Evolutionary conservation across 2,797 vertebrate species (phyloP).

Genomic region (Orestias chungarensis): DNA sequence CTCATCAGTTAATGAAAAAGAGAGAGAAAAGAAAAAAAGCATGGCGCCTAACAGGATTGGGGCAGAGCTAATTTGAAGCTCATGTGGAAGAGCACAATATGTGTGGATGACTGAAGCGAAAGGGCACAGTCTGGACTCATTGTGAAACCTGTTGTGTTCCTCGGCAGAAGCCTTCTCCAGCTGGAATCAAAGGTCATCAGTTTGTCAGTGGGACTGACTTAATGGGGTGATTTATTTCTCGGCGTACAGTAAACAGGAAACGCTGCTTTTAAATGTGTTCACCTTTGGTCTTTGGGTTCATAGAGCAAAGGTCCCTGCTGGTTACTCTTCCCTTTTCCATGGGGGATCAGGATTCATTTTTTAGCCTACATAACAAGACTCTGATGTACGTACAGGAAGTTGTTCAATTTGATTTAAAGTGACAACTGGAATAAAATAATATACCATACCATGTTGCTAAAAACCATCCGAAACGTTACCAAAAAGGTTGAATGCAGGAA

Average conservation of each 20-base stretch:
- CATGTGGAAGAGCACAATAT: conserved; percentile 19
- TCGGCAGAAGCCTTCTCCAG: conserved; percentile 8
- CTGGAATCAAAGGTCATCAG: conserved; percentile 30
- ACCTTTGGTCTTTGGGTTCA: background rate
- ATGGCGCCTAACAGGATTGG: conserved; percentile 11
- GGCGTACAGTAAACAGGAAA: conserved; percentile 19
- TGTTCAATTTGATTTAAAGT: no score
- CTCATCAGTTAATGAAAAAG: conserved; percentile 10
- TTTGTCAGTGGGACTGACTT: conserved; percentile 34
- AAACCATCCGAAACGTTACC: no score
- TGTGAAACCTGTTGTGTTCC: conserved; percentile 12
- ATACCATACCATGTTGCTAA: no score
- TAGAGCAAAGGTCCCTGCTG: background rate
- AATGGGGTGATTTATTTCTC: conserved; percentile 24
- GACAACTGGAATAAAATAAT: no score
- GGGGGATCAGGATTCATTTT: background rate
- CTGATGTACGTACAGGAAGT: no score
- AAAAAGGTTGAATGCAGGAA: no score
- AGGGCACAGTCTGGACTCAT: conserved; percentile 16
- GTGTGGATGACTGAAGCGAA: conserved; percentile 17
- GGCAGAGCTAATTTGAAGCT: conserved; percentile 29
- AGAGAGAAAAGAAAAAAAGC: background rate
- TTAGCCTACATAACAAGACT: background rate
- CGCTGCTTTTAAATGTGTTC: background rate
- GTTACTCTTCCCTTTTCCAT: no score